Base-by-base conservation (phyloP, 2,797 vertebrate genomes). In the Buceros bicornis region DNA sequence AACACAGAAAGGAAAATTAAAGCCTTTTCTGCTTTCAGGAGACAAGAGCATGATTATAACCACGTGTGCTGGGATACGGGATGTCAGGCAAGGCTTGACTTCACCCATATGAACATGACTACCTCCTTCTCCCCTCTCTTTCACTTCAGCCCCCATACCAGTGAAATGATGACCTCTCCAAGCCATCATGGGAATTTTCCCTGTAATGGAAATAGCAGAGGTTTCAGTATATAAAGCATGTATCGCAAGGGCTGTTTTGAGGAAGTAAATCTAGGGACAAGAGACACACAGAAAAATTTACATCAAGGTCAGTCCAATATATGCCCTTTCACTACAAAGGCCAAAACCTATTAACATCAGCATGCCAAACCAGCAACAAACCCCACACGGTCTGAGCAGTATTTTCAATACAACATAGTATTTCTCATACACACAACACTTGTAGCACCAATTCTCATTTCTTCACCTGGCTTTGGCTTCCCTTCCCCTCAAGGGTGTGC, bases 1-100 rank as follows among this genome's bases (percentile, higher is more conserved):
- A 90, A 45, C 10, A 22, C 2, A 1, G 6, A 3, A 21, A 2
- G 1, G 5, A 3, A 6, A 15, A 65, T 15, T 16, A 33, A 17
- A n/a, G 66, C 53, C 69, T 78, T 17, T 60, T 16, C 54, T 91
- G 57, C 90, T 62, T 80, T 11, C 53, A 81, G 57, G 48, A 94
- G 94, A 54, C 69, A 90, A 69, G 21, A 85, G n/a, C 82, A 67
- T 4, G 72, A 90, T 71, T 74, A 7, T 20, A 51, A 33, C n/a
- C 2, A 31, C 10, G 60, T 43, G 33, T 43, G 76, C 67, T 6
- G 8, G 65, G 57, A 67, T 26, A 47, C 87, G 80, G 17, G 58
- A 66, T 64, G 77, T 84, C 94, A 95, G 10, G 0, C 4, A 71
- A 90, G 77, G 56, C 66, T 43, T 20, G 62, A 62, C 70, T 76